Base-by-base conservation (phyloP, 2,113 vertebrate genomes). In the Macrotus californicus region DNA sequence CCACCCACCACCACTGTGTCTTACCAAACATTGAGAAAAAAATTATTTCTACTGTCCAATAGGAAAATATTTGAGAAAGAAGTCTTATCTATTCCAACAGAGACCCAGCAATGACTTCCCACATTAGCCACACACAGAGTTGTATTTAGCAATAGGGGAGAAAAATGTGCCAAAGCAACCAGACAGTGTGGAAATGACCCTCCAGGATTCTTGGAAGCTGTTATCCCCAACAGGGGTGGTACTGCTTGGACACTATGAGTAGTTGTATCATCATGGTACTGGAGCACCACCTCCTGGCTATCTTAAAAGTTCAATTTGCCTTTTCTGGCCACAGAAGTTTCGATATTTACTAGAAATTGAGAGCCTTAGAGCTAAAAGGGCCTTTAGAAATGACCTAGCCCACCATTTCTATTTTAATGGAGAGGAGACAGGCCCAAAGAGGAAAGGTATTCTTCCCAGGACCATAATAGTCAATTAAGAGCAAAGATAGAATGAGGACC, bases 231-330 rank as follows among this genome's bases (percentile, higher is more conserved):
- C 0, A 73, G n/a, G 91, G 84, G 50, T 36, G 91, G 41, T 61
- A 26, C 24, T 39, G 1, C 56, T 69, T 79, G 50, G 79, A 59
- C 24, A 31, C 12, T 8, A 1, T 39, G 79, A 54, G 24, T 67
- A n/a, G 10, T 13, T 79, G 9, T 36, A 41, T 54, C 88, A 87
- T 81, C 24, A 75, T 94, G 64, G 64, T 86, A 48, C 86, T 76
- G 91, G 96, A 95, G 88, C 96, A 95, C 96, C 91, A 97, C 94
- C 91, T 97, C 88, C 96, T 97, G 96, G 97, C 70, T 96, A 48
- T 84, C 59, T 34, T 46, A 26, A 56, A 96, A 82, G 61, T 93
- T 96, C 59, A 72, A 29, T 80, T 94, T 80, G 90, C 34, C 54
- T 94, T 56, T 91, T 83, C 43, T 79, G 52, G 29, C 76, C 81